Base-by-base conservation (phyloP, 2,113 vertebrate genomes). In the Plotosus lineatus region DNA sequence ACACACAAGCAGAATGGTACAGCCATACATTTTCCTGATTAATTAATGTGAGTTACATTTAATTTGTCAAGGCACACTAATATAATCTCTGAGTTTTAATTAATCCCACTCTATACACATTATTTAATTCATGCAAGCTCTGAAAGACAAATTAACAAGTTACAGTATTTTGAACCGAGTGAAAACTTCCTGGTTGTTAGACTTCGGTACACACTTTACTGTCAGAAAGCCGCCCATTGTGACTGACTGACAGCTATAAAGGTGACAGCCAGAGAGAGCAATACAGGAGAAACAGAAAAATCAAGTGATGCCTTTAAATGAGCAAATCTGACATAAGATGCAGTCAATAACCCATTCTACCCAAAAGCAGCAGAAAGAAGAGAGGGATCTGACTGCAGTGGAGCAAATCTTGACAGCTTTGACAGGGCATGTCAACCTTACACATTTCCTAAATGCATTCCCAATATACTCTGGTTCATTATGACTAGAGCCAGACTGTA, bases 401-500 rank as follows among this genome's bases (percentile, higher is more conserved):
- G 38, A 79, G 69, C 36, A 79, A 58, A 31, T 44, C n/a, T 38
- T 80, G 83, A 82, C 79, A 84, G 58, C 68, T 65, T 75, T 71
- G 83, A 80, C 84, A 81, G 68, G 36, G 66, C 78, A 65, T 75
- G 72, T 83, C 82, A 80, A 66, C 78, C 46, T 56, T 63, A 79
- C 48, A 82, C 72, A 60, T 83, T 83, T 66, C 75, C 15, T 2
- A 33, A 73, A 26, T n/a, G 46, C 65, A 80, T 55, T 80, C 77
- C 75, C 83, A 81, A 42, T 75, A 33, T 71, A 84, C 74, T 80
- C 58, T 75, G 75, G 82, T 61, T 89, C 78, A 78, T 75, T 79
- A 85, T 83, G 82, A 85, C 83, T 88, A 50, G 17, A 76, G 69
- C 77, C 71, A 82, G 86, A 82, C 84, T 83, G 72, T 77, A 86